These are phyloP conservation scores for Caenorhabditis sinica DNA, from an alignment of 2,888 invertebrate species.

Conservation along the genomic window DNA sequence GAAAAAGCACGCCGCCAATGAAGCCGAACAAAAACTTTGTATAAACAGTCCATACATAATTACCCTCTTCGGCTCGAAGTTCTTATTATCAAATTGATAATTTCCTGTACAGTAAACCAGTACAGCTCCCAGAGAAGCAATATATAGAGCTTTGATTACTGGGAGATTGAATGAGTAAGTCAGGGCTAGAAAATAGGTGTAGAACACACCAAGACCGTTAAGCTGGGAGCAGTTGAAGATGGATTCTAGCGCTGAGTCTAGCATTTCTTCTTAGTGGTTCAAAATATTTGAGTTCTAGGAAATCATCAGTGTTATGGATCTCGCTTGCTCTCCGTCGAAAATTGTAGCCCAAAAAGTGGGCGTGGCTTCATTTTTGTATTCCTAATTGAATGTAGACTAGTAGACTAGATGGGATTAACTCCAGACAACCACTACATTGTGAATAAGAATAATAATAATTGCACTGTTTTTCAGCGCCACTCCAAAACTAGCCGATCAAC, in stretches of 20 bases:
- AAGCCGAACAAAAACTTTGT: conserved; percentile 44
- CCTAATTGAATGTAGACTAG: background rate
- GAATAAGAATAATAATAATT: background rate
- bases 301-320: too few species aligned
- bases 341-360: background rate
- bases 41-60: conserved; percentile 21
- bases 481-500: conserved; percentile 44
- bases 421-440: conserved; percentile 8
- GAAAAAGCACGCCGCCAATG: conserved; percentile 36
- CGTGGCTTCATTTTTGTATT: conserved; percentile 15
- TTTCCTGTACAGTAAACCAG: conserved; percentile 13
- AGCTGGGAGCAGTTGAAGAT: conserved; percentile 34
- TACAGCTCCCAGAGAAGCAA: conserved; percentile 24
- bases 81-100: conserved; percentile 14
- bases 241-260: conserved; percentile 16
- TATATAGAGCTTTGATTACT: background rate
- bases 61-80: conserved; percentile 22
- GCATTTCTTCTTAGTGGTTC: background rate
- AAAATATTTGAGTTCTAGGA: background rate
- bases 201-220: conserved; percentile 39
- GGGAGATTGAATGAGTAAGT: conserved; percentile 18
- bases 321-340: too few species aligned
- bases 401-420: conserved; percentile 3
- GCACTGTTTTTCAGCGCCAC: conserved; percentile 53
- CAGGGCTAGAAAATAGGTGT: conserved; percentile 38